Evolutionary conservation across 2,888 invertebrate species (phyloP).

Genomic region (Leptinotarsa tumamoca): DNA sequence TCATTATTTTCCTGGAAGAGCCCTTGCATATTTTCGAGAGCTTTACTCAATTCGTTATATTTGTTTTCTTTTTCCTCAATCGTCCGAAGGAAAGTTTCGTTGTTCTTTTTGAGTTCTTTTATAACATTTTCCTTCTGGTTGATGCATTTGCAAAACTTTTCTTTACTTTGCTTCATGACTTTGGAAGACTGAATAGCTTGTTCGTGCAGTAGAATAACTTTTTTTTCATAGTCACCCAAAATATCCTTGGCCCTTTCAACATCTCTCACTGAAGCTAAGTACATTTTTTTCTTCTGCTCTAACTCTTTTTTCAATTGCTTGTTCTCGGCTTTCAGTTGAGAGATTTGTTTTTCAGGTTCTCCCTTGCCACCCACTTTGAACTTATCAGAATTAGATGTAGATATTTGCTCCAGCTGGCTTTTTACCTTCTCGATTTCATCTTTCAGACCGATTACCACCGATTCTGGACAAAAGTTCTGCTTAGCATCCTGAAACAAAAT

Average conservation of each 20-base stretch:
- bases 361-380: background rate
- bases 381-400: slow-evolving; percentile 22
- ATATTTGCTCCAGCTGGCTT: slow-evolving; percentile 43
- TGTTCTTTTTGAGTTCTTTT: slow-evolving; percentile 44
- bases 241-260: slow-evolving; percentile 51
- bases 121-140: slow-evolving; percentile 50
- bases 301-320: slow-evolving; percentile 47
- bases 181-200: slow-evolving; percentile 53
- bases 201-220: slow-evolving; percentile 49
- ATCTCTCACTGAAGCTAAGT: slow-evolving; percentile 43
- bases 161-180: slow-evolving; percentile 52
- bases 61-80: slow-evolving; percentile 45
- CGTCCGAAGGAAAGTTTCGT: slow-evolving; percentile 40
- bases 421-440: slow-evolving; percentile 50
- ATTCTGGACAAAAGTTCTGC: background rate
- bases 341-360: slow-evolving; percentile 31
- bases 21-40: slow-evolving; percentile 41
- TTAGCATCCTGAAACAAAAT: slow-evolving; percentile 3
- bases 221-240: slow-evolving; percentile 51
- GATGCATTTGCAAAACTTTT: slow-evolving; percentile 51
- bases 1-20: slow-evolving; percentile 39
- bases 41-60: slow-evolving; percentile 39
- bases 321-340: slow-evolving; percentile 45
- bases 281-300: slow-evolving; percentile 44
- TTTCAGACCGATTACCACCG: slow-evolving; percentile 40